phyloP scores from a whole-genome alignment of 2,888 invertebrate genomes.

The Atherix ibis region DNA sequence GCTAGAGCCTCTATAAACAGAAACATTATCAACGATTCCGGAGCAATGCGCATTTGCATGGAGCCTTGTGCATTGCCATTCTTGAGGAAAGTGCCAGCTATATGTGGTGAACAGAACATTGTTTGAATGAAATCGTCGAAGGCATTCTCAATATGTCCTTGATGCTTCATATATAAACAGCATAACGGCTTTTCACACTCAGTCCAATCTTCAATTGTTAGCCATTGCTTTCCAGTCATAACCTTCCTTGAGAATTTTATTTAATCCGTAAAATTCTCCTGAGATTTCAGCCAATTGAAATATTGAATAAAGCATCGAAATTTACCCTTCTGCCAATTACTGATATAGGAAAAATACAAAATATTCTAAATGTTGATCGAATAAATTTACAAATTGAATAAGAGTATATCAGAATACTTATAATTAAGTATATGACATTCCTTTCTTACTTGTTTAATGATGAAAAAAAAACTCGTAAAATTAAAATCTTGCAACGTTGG shows the following conservation, averaged over 20 bases:
- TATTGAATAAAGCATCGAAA: constrained; percentile 61
- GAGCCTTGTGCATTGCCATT: constrained; percentile 60
- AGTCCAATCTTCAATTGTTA: constrained; percentile 68
- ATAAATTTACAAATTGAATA: no score
- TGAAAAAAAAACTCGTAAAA: constrained; percentile 65
- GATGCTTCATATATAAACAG: constrained; percentile 52
- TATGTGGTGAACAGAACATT: constrained; percentile 53
- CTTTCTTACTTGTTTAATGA: no score
- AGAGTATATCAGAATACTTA: no score
- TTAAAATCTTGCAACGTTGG: constrained; percentile 73
- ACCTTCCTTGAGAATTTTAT: constrained; percentile 27
- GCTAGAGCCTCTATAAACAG: constrained; percentile 63
- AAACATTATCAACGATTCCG: constrained; percentile 57
- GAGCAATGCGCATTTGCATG: constrained; percentile 53
- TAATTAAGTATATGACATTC: no score
- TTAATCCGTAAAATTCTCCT: constrained; percentile 23
- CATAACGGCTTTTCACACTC: constrained; percentile 59
- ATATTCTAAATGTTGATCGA: no score
- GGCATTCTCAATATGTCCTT: constrained; percentile 56
- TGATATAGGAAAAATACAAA: no score
- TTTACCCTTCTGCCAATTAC: constrained; percentile 60
- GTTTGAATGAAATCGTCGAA: constrained; percentile 45
- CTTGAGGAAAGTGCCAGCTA: constrained; percentile 54
- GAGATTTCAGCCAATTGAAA: constrained; percentile 54
- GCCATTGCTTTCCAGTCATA: constrained; percentile 63